Evolutionary conservation across 2,113 vertebrate genomes (phyloP).

Genomic region (Eudyptes chrysolophus): DNA sequence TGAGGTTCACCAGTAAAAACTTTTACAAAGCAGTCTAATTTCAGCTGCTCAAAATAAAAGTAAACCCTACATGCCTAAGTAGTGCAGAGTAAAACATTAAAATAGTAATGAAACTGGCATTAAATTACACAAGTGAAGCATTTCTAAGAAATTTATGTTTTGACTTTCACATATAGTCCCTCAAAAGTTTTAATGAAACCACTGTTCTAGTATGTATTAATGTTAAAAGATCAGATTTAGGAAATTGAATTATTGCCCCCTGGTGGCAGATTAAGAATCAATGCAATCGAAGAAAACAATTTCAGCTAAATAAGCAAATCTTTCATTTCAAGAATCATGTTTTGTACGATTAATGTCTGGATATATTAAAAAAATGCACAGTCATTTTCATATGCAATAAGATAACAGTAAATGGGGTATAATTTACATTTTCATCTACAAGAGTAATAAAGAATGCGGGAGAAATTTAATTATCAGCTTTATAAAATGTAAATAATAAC

Average conservation of each 20-base stretch:
- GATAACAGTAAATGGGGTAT: not conserved
- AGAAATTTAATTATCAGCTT: not conserved
- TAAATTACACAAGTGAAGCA: not conserved
- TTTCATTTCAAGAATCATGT: not conserved
- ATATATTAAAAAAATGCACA: not conserved
- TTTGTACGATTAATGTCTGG: not conserved
- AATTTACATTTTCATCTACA: not conserved
- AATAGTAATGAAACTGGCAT: not conserved
- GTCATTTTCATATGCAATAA: not conserved
- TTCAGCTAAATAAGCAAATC: not conserved
- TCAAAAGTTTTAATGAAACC: not conserved
- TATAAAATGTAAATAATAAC: not conserved
- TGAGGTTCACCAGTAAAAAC: not conserved
- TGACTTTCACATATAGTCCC: not conserved
- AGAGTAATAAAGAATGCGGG: not conserved
- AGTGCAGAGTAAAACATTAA: not conserved
- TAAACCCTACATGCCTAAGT: not conserved
- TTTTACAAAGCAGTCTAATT: not conserved
- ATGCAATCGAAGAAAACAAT: not conserved
- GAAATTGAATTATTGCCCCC: slow-evolving; percentile 43
- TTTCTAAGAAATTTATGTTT: not conserved
- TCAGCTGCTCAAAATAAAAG: not conserved
- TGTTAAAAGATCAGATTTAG: not conserved
- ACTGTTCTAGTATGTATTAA: not conserved
- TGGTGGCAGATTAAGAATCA: slow-evolving; percentile 14